A percentile compares a stretch with the other conserved stretches of the same genome.
Evolutionary conservation across 92 coral and sea anemone genomes (phyloP).

Genomic region (Isaurus tuberculatus): DNA sequence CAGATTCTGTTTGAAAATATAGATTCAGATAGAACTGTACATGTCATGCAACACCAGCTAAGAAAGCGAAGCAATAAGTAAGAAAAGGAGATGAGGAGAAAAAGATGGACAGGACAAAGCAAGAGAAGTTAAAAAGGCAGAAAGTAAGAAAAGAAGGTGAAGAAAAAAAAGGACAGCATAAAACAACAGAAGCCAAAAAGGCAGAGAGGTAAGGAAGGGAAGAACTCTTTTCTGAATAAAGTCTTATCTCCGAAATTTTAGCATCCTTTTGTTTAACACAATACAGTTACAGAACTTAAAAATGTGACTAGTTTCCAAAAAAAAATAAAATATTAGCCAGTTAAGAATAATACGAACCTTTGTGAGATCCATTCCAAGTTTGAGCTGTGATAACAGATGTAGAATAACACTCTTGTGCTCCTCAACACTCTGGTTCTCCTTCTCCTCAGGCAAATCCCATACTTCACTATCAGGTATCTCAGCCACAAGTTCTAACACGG

Average conservation of each 20-base stretch:
- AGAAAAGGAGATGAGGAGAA: not conserved
- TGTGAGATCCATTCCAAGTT: slow-evolving; percentile 98
- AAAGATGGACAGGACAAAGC: not conserved
- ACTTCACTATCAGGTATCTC: slow-evolving; percentile 43
- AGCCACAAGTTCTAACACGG: slow-evolving; percentile 12
- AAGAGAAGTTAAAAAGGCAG: not conserved
- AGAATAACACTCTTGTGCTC: slow-evolving; percentile 96
- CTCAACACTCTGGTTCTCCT: slow-evolving; percentile 95
- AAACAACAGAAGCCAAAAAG: not conserved
- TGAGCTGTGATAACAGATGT: slow-evolving; percentile 90
- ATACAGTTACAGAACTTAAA: no score
- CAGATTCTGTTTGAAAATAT: no score
- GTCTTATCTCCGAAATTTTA: no score
- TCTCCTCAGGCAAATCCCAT: slow-evolving; percentile 65
- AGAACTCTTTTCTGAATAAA: no score
- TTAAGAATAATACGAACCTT: slow-evolving; percentile 62
- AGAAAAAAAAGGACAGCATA: not conserved
- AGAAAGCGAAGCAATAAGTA: not conserved
- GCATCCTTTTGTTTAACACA: no score
- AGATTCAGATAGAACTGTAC: no score
- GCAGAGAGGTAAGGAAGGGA: not conserved
- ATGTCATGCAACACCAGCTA: no score
- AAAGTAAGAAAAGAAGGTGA: no score
- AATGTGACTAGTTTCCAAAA: not conserved
- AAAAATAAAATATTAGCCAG: not conserved